A percentile compares a stretch with the other conserved stretches of the same genome.
These are phyloP conservation scores for Adelphocoris suturalis DNA, from an alignment of 2,888 invertebrate genomes.

Conservation along the genomic window DNA sequence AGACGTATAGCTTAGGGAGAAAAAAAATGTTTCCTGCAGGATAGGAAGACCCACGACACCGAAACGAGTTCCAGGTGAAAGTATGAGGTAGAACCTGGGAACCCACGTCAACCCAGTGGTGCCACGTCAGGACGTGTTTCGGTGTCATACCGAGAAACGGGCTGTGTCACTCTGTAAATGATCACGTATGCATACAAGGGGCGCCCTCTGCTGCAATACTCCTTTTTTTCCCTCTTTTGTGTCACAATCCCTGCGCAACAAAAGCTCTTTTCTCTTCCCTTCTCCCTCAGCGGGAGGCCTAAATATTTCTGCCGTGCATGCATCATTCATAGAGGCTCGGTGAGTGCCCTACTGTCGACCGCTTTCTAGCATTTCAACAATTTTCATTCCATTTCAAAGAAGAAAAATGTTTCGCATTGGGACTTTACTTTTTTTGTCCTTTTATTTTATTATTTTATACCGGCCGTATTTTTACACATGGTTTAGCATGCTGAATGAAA, in stretches of 20 bases:
- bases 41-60: background rate
- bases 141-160: conserved; percentile 38
- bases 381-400: background rate
- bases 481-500: no score
- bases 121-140: background rate
- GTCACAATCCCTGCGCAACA: conserved; percentile 58
- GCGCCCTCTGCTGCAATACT: conserved; percentile 32
- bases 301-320: conserved; percentile 41
- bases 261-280: conserved; percentile 26
- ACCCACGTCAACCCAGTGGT: conserved; percentile 17
- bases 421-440: no score
- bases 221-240: conserved; percentile 34
- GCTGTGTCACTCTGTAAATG: conserved; percentile 46
- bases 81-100: background rate
- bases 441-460: no score
- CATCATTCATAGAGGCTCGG: conserved; percentile 46
- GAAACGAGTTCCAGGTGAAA: conserved; percentile 19
- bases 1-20: background rate
- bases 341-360: background rate
- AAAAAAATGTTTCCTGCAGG: background rate
- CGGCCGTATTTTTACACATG: no score
- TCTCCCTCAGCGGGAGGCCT: background rate
- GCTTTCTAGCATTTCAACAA: background rate
- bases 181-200: conserved; percentile 58
- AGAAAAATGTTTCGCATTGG: background rate